Percentiles rank a stretch among this genome's conserved stretches.
Conservation (phyloP, 1,140 invertebrate genomes). For the Drosophila mayri region DNA sequence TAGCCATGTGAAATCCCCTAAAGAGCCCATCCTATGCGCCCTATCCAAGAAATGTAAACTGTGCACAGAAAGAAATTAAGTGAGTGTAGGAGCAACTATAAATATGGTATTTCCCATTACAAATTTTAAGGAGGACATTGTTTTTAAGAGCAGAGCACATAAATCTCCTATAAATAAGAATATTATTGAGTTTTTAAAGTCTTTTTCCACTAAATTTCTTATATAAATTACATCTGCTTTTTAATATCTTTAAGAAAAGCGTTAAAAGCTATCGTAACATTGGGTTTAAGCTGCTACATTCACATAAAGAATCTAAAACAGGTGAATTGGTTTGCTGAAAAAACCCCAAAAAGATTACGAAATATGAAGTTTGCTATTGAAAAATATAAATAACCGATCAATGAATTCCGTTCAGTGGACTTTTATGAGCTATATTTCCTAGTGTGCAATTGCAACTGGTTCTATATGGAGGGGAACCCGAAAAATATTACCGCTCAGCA, state of each 20-base stretch:
- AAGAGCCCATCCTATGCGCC: background rate
- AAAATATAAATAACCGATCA: background rate
- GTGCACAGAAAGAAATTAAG: background rate
- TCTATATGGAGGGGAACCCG: conserved; percentile 4
- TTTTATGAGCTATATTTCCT: background rate
- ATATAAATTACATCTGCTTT: background rate
- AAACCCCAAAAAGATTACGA: conserved; percentile 2
- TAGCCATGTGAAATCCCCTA: background rate
- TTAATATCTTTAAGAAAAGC: background rate
- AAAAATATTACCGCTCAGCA: conserved; percentile 22
- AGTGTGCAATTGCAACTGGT: conserved; percentile 15
- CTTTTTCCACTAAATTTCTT: background rate
- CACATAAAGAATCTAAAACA: too few relatives aligned
- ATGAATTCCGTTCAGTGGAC: conserved; percentile 2
- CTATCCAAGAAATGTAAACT: background rate
- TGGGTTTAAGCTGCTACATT: too few relatives aligned
- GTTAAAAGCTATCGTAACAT: background rate
- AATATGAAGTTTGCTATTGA: background rate
- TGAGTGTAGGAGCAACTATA: background rate
- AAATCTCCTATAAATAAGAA: background rate
- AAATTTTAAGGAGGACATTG: too few relatives aligned
- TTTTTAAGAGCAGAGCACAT: background rate
- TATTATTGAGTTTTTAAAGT: background rate
- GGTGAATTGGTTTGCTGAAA: background rate
- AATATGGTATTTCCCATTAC: too few relatives aligned